Evolutionary conservation across 2,113 vertebrate genomes (phyloP).

Genomic region (Phodopus roborovskii): DNA sequence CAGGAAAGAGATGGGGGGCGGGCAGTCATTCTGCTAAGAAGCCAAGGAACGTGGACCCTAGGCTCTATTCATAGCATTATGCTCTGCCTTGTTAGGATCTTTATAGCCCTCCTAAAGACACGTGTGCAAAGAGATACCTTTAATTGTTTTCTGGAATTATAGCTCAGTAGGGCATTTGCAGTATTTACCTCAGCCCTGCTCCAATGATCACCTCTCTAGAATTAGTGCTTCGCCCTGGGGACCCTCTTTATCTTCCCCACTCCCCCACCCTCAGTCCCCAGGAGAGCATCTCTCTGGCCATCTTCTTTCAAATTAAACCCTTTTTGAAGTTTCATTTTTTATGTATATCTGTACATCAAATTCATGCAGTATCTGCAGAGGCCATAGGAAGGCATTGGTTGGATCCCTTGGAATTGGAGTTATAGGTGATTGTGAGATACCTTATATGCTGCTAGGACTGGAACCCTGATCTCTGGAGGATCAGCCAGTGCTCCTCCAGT

Average conservation of each 20-base stretch:
- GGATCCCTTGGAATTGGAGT: too few relatives aligned
- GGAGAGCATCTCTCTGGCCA: neutral
- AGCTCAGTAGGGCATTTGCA: neutral
- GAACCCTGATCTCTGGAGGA: neutral
- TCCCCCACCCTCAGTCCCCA: neutral
- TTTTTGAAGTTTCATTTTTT: neutral
- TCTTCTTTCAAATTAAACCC: neutral
- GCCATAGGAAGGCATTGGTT: too few relatives aligned
- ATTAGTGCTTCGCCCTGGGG: neutral
- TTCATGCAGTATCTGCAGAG: too few relatives aligned
- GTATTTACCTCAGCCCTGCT: neutral
- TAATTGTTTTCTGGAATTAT: neutral
- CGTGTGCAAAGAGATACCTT: neutral
- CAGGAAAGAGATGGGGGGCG: neutral
- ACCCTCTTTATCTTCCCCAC: neutral
- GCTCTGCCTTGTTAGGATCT: neutral
- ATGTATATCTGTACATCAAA: neutral
- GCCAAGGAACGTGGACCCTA: too few relatives aligned
- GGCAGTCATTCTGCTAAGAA: neutral
- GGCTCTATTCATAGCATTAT: neutral
- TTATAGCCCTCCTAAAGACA: neutral
- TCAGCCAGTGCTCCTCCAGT: neutral
- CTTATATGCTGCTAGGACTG: neutral
- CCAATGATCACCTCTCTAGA: neutral
- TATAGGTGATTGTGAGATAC: too few relatives aligned